Evolutionary conservation across 2,888 invertebrate species (phyloP), one percentile per base, ranked within the genome.

Genomic region (Drosophila mulleri): DNA sequence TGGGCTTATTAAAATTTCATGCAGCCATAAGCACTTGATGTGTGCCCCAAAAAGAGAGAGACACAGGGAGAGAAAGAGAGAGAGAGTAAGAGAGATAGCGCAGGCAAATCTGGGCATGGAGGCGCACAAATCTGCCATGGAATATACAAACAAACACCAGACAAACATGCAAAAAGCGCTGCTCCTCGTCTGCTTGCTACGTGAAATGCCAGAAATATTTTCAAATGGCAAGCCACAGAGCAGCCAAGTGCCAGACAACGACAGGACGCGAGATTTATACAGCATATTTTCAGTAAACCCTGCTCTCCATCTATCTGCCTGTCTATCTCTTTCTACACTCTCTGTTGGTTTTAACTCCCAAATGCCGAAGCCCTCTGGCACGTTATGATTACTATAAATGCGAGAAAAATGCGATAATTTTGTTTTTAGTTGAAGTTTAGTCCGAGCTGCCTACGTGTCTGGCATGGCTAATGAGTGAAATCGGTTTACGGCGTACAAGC

Each of bases 1-100:
- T 47, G 44, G 66, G 81, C 78, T 78, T 88, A 83, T 83, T 85
- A 82, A 85, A 88, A 89, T 82, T 87, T 82, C 72, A 89, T 82
- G 74, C 78, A 72, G 67, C 79, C 73, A 71, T 82, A 82, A 87
- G 75, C 78, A 71, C 80, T 82, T 72, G 72, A 83, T 73, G 59
- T 63, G 67, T 53, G 69, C 60, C 68, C n/a, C 29, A 41, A 32
- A 50, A 6, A 60, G 59, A 39, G 26, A 16, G 23, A 6, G 37
- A n/a, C n/a, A 37, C 12, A 32, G 32, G 9, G 9, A 9, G 6
- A 32, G 16, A 2, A 3, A n/a, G 18, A 0, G 14, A 14, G n/a
- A 54, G 62, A 35, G 37, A 42, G 32, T 2, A 8, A 29, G 29
- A 32, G 6, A 42, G 9, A 20, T 8, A 23, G 59, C 8, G 9